phyloP scores from a whole-genome alignment of 1,140 invertebrate species.

The Arion vulgaris region DNA sequence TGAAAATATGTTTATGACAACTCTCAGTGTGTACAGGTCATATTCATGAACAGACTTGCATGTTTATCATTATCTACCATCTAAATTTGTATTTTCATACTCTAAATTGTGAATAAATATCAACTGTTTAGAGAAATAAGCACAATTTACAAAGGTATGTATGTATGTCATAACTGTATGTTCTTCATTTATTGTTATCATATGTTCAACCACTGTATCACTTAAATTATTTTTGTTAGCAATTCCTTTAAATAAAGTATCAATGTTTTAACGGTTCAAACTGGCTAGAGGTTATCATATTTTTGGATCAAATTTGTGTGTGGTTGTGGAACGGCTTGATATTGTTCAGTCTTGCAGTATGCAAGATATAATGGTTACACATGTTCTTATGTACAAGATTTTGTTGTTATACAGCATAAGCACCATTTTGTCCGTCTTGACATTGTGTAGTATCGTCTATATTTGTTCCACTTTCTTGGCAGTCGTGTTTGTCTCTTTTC shows the following conservation, averaged over 20 bases:
- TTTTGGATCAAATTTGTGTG: no score
- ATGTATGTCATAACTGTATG: not conserved
- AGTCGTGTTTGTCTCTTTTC: no score
- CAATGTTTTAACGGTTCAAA: not conserved
- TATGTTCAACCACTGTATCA: not conserved
- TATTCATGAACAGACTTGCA: not conserved
- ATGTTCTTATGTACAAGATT: no score
- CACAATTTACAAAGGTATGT: not conserved
- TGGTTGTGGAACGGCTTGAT: no score
- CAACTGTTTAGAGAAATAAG: not conserved
- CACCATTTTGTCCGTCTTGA: no score
- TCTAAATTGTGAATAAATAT: not conserved
- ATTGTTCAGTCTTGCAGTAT: no score
- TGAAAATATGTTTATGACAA: not conserved
- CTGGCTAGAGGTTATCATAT: no score
- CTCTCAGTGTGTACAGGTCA: not conserved
- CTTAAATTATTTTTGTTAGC: conserved; percentile 3
- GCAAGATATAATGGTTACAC: no score
- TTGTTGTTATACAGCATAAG: no score
- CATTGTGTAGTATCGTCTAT: no score
- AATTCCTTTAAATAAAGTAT: not conserved
- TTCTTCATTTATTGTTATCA: not conserved
- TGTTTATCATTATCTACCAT: not conserved
- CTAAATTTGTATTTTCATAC: conserved; percentile 3
- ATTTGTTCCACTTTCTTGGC: no score